Evolutionary conservation across 1,140 invertebrate species (phyloP).

Genomic region (Doryteuthis pealeii): DNA sequence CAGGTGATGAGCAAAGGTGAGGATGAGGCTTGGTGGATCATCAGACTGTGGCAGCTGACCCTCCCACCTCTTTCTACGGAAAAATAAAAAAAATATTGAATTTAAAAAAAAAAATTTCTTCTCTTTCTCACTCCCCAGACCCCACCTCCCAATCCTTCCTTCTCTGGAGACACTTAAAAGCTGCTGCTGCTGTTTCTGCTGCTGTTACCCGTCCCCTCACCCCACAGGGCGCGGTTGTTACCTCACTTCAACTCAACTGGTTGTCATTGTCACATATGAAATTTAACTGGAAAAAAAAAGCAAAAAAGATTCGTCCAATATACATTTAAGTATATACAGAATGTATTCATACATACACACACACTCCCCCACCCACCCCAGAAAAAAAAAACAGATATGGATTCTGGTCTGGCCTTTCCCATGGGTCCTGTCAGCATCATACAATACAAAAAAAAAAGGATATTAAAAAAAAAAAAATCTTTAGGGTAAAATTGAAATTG

Average conservation of each 20-base stretch:
- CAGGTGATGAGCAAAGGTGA: too few species aligned
- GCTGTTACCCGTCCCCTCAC: neutral
- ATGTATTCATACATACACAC: neutral
- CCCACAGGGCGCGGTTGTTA: neutral
- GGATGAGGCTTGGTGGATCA: too few species aligned
- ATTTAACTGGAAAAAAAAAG: neutral
- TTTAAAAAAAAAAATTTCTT: too few species aligned
- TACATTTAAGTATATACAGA: neutral
- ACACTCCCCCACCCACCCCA: neutral
- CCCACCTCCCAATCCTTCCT: too few species aligned
- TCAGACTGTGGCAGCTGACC: too few species aligned
- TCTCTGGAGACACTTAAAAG: too few species aligned
- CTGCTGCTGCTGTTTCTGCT: too few species aligned
- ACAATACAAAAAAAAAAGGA: neutral
- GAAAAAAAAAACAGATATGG: neutral
- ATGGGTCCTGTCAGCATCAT: neutral
- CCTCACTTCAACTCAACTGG: neutral
- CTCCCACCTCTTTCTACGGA: too few species aligned
- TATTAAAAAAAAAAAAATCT: neutral
- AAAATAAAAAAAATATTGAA: too few species aligned
- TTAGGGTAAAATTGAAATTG: neutral
- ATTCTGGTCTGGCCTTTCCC: neutral
- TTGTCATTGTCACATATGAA: neutral
- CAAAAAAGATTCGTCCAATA: neutral
- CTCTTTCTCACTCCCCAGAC: too few species aligned